Evolutionary conservation across 2,797 vertebrate genomes (phyloP).

Genomic region (Halcyon smyrnensis): DNA sequence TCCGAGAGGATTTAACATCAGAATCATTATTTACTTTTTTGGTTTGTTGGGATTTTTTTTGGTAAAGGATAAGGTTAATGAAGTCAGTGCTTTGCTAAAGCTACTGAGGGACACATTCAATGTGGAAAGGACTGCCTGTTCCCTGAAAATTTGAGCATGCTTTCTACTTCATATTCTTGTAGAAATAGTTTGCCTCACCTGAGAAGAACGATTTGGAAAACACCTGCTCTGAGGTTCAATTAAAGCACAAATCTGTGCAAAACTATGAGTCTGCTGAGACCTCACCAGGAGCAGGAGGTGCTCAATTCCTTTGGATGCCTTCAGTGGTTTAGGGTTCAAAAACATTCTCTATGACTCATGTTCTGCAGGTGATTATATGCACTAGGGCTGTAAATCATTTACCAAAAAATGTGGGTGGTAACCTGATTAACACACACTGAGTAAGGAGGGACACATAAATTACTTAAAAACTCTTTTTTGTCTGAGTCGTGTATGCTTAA

Average conservation of each 20-base stretch:
- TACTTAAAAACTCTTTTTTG: constrained; percentile 7
- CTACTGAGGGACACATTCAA: neutral
- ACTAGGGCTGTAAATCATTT: constrained; percentile 32
- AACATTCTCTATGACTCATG: constrained; percentile 20
- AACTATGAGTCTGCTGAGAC: neutral
- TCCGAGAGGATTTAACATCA: neutral
- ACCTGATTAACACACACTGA: constrained; percentile 25
- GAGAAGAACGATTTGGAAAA: constrained; percentile 43
- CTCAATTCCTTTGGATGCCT: neutral
- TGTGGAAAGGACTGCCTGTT: neutral
- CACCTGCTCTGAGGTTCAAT: constrained; percentile 23
- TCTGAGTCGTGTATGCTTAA: constrained; percentile 5
- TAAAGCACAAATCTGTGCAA: neutral
- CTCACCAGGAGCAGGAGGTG: neutral
- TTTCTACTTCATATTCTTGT: constrained; percentile 9
- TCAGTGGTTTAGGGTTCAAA: constrained; percentile 30
- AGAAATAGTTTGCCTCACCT: constrained; percentile 33
- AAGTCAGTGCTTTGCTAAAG: neutral
- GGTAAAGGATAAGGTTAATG: neutral
- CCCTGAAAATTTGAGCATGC: neutral
- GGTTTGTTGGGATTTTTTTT: neutral
- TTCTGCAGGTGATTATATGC: constrained; percentile 34
- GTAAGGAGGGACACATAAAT: constrained; percentile 34
- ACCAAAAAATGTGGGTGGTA: constrained; percentile 40
- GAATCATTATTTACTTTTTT: neutral